Percentiles rank a stretch among this genome's conserved stretches.
Conservation (phyloP, 2,113 vertebrate genomes). For the Mirza zaza region DNA sequence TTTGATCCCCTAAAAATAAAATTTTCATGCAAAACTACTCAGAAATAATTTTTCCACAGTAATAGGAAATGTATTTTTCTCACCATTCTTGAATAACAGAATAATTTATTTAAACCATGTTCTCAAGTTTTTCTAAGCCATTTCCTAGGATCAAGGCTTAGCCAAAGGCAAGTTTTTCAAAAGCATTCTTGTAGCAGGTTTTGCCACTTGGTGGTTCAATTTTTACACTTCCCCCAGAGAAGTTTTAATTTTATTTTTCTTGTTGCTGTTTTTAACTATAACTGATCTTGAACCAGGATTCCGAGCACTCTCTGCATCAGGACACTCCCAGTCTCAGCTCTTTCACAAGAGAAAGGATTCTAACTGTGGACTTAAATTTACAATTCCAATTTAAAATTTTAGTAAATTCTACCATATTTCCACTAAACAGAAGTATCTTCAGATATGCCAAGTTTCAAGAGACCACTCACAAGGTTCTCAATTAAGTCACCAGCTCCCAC, state of each 20-base stretch:
- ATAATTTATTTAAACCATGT: background rate
- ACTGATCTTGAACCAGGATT: background rate
- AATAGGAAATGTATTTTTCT: constrained; percentile 23
- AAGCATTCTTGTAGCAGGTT: background rate
- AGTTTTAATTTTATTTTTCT: background rate
- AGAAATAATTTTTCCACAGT: constrained; percentile 36
- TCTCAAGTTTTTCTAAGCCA: background rate
- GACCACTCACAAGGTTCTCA: background rate
- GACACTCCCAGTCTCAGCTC: background rate
- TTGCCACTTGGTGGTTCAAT: background rate
- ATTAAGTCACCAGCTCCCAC: background rate
- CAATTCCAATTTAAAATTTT: background rate
- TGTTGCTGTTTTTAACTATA: background rate
- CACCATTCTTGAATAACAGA: constrained; percentile 16
- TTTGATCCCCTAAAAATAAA: background rate
- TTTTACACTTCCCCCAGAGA: background rate
- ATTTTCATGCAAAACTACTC: constrained; percentile 33
- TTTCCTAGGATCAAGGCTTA: background rate
- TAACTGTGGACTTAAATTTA: background rate
- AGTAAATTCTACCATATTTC: background rate
- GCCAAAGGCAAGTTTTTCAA: background rate
- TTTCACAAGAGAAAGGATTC: background rate
- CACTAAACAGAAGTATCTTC: background rate
- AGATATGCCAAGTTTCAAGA: background rate
- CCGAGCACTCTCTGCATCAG: background rate